Conservation (phyloP, 2,888 invertebrate genomes). For the Elysia crispata region DNA sequence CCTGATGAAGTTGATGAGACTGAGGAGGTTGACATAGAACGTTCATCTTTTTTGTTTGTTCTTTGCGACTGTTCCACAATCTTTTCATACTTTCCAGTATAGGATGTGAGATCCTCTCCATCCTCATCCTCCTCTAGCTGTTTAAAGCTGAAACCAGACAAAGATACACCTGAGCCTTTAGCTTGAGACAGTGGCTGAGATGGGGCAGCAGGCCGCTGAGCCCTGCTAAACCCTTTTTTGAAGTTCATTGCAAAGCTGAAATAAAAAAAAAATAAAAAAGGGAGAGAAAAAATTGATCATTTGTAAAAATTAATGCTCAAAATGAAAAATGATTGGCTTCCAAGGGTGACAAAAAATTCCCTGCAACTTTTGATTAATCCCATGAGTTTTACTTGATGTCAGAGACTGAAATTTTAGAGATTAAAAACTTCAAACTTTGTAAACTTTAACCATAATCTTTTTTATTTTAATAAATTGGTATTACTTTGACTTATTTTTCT, state of each 20-base stretch:
- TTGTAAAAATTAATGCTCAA: no score
- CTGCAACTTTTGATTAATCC: no score
- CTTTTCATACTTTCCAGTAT: constrained; percentile 66
- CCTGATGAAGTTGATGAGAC: constrained; percentile 38
- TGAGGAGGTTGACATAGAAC: constrained; percentile 44
- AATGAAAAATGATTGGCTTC: no score
- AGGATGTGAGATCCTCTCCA: constrained; percentile 64
- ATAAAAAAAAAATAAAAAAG: background rate
- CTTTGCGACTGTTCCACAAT: constrained; percentile 53
- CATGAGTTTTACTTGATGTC: no score
- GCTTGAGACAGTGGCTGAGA: constrained; percentile 6
- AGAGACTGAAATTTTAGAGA: no score
- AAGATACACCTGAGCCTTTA: constrained; percentile 24
- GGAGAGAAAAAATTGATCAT: no score
- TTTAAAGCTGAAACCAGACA: constrained; percentile 64
- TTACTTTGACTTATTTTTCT: no score
- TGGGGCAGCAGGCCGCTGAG: constrained; percentile 52
- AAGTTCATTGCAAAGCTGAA: constrained; percentile 47
- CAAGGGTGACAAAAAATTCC: no score
- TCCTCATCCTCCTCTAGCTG: constrained; percentile 64
- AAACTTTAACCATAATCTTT: no score
- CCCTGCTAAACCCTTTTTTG: constrained; percentile 45
- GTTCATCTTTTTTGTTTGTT: constrained; percentile 30
- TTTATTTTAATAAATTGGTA: no score
- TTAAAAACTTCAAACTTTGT: no score